Base-by-base conservation (phyloP, 1,140 invertebrate genomes). In the Zelostemma sp. region DNA sequence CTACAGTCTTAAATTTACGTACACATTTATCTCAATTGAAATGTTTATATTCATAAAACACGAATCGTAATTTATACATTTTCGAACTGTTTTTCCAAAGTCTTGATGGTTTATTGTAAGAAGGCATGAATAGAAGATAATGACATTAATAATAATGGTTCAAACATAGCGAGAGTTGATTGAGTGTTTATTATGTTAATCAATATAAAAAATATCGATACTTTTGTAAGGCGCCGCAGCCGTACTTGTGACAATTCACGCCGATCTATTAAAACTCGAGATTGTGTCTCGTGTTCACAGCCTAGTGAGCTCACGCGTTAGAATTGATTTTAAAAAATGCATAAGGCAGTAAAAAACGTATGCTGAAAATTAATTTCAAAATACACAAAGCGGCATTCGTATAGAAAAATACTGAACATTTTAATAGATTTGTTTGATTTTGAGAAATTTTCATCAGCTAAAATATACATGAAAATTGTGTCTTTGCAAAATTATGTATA, bases 1-100 rank as follows among this genome's bases (percentile, higher is more conserved):
- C 68, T 76, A 72, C 54, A 57, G 70, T 72, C 74, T 72, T 74
- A 75, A 72, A 74, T 57, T 78, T 75, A 80, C 71, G 75, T 72
- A 78, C 75, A 75, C 74, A 79, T 68, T 48, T 73, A 74, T 70
- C 62, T 69, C 68, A 66, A 61, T 55, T 62, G 41, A 64, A 74
- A n/a, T 72, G 41, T 35, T 60, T 56, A 74, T 69, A 75, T 63
- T 60, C 41, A 61, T 79, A 76, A 78, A 72, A 76, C 72, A 77
- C 74, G 73, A 73, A 76, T 68, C 65, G 57, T 69, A 63, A 70
- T 73, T 72, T 62, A 73, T 71, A 70, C 46, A 70, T 58, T 17
- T 48, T 69, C 61, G 46, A 56, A 59, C 53, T 59, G 67, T 68
- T 71, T 66, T 60, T 64, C 68, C 63, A 75, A 67, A 72, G 59